A percentile compares a stretch with the other conserved stretches of the same genome.
Evolutionary conservation across 2,113 vertebrate species (phyloP).

Genomic region (Dascyllus trimaculatus): DNA sequence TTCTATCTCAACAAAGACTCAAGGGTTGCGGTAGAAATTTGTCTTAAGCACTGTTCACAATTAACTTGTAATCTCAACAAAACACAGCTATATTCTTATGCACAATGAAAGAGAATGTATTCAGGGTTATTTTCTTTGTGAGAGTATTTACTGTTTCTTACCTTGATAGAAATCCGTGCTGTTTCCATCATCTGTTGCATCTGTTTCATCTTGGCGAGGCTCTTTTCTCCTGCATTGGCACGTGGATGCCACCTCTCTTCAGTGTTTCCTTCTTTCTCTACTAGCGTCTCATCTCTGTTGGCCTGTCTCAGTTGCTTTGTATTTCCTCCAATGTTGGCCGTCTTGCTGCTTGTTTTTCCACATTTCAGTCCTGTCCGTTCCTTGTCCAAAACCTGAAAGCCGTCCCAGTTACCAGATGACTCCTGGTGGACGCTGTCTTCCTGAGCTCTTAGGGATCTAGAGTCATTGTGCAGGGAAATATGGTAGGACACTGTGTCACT

Average conservation of each 20-base stretch:
- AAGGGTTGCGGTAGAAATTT: too few relatives aligned
- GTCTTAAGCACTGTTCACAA: too few relatives aligned
- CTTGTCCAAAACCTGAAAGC: fast-evolving
- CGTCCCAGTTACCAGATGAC: neutral
- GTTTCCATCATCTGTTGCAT: conserved; percentile 33
- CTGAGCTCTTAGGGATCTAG: neutral
- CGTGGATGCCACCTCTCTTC: neutral
- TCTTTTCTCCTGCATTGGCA: conserved; percentile 20
- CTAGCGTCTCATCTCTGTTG: neutral
- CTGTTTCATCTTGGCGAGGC: conserved; percentile 33
- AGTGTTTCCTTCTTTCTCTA: neutral
- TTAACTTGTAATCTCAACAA: neutral
- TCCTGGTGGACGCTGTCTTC: neutral
- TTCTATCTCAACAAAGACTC: too few relatives aligned
- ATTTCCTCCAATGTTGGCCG: neutral
- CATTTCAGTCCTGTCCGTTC: neutral
- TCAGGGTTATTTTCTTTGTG: neutral
- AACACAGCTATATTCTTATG: neutral
- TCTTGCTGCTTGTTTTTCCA: neutral
- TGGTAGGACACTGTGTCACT: neutral
- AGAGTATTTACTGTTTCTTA: conserved; percentile 4
- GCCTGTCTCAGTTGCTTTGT: neutral
- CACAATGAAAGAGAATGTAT: too few relatives aligned
- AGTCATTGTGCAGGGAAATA: neutral
- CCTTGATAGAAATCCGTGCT: conserved; percentile 66